A percentile compares a stretch with the other conserved stretches of the same genome.
Evolutionary conservation across 2,797 vertebrate genomes (phyloP).

Genomic region (Telmatherina bonti): DNA sequence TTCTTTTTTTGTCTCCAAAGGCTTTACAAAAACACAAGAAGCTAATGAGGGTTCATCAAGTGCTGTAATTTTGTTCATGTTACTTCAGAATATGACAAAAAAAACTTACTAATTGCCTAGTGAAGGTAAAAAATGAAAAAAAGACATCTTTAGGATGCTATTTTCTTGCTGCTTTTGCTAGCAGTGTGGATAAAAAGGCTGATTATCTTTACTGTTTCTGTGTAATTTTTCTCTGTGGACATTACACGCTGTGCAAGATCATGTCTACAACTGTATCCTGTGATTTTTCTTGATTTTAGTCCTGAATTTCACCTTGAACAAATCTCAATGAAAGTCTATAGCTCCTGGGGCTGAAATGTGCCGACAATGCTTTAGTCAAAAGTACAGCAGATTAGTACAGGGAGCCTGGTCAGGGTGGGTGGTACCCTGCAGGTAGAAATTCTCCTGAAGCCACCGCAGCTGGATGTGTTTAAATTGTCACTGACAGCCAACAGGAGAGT

Average conservation of each 20-base stretch:
- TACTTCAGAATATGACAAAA: background rate
- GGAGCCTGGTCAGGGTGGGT: conserved; percentile 66
- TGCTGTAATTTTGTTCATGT: background rate
- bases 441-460: conserved; percentile 55
- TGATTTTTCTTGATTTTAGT: conserved; percentile 34
- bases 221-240: conserved; percentile 9
- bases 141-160: background rate
- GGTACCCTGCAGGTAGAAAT: conserved; percentile 72
- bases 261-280: conserved; percentile 1
- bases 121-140: background rate
- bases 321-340: conserved; percentile 50
- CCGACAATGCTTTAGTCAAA: conserved; percentile 54
- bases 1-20: background rate
- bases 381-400: conserved; percentile 74
- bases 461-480: conserved; percentile 59
- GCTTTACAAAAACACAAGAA: background rate
- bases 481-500: conserved; percentile 61
- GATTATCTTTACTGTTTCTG: conserved; percentile 4
- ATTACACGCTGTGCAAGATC: conserved; percentile 2
- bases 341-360: conserved; percentile 64
- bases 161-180: conserved; percentile 12
- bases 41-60: background rate
- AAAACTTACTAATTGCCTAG: background rate
- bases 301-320: conserved; percentile 72
- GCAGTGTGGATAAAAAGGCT: background rate